Percentiles rank a stretch among this genome's conserved stretches.
phyloP scores from a whole-genome alignment of 2,888 invertebrate genomes.

The Pogonocherus hispidulus region DNA sequence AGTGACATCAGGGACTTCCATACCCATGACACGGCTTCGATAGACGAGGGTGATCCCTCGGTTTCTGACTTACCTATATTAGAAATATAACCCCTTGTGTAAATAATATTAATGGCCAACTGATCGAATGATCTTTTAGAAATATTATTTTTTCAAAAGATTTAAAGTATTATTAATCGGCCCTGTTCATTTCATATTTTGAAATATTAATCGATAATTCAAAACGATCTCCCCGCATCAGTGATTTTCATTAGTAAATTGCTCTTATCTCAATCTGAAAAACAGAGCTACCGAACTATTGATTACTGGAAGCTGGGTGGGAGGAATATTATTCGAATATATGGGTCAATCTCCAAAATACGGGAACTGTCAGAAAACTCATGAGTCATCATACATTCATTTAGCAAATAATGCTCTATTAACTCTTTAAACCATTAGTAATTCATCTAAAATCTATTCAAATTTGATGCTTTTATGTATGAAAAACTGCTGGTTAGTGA shows the following conservation, averaged over 20 bases:
- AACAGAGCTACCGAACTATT: not conserved
- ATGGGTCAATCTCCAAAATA: slow-evolving; percentile 11
- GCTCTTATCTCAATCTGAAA: not conserved
- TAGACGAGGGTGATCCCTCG: no score
- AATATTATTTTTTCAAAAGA: no score
- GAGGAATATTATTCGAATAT: slow-evolving; percentile 1
- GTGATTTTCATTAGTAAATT: not conserved
- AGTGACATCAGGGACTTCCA: no score
- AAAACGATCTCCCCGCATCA: not conserved
- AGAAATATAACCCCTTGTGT: no score
- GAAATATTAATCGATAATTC: not conserved
- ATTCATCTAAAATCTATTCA: not conserved
- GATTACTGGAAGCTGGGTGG: slow-evolving; percentile 3
- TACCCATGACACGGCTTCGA: no score
- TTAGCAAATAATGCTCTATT: no score
- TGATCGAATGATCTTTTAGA: no score
- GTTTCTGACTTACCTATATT: no score
- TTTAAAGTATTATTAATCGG: no score
- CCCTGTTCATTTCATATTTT: no score
- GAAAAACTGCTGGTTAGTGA: not conserved
- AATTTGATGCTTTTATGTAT: not conserved
- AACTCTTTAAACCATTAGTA: not conserved
- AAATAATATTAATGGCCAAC: no score
- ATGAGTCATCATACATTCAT: slow-evolving; percentile 1
- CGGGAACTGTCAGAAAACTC: slow-evolving; percentile 3